phyloP scores from a whole-genome alignment of 2,113 vertebrate species.

The Semnornis frantzii region DNA sequence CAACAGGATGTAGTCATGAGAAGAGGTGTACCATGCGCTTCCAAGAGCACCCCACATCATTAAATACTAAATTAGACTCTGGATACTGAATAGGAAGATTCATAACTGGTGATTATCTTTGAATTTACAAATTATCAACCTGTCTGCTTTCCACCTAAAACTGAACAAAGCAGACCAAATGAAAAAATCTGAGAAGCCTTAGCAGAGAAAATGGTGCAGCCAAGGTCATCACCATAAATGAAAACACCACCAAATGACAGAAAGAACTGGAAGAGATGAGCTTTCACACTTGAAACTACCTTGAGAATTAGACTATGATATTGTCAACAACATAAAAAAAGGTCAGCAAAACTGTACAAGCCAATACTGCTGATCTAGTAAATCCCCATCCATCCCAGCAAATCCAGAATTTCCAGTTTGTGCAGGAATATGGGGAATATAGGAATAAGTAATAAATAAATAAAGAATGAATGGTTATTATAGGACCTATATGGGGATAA shows the following conservation, averaged over 20 bases:
- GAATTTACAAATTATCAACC: not conserved
- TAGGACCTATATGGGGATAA: not conserved
- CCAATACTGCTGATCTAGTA: not conserved
- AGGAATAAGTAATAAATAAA: too few relatives aligned
- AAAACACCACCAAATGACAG: not conserved
- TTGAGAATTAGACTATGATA: not conserved
- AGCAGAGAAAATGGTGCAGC: not conserved
- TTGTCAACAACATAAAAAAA: not conserved
- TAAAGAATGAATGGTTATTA: not conserved
- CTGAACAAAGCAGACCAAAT: not conserved
- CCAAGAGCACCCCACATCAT: not conserved
- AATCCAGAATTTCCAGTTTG: not conserved
- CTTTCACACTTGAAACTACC: not conserved
- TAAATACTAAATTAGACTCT: not conserved
- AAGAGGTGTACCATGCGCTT: not conserved
- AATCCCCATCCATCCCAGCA: not conserved
- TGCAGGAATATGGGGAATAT: not conserved
- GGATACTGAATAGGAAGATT: not conserved
- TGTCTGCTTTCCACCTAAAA: not conserved
- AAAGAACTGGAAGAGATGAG: not conserved
- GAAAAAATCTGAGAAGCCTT: not conserved
- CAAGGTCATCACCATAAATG: not conserved
- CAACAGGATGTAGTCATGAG: fast-evolving
- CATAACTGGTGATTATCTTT: not conserved
- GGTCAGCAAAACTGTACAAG: not conserved